Base-by-base conservation (phyloP, 2,888 invertebrate genomes). In the Mimachlamys varia region DNA sequence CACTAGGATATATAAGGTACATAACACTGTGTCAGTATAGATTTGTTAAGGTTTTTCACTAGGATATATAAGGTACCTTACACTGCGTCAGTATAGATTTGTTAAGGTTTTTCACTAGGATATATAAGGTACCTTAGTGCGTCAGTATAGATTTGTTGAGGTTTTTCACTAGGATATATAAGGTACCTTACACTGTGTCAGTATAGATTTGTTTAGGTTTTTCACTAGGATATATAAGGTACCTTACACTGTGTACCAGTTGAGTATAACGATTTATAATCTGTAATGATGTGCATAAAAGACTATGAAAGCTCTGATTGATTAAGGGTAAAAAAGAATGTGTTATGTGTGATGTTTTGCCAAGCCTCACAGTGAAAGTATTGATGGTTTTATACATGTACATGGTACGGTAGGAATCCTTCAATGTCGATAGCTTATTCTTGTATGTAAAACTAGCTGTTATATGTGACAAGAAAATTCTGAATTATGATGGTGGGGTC, bases 241-340 rank as follows among this genome's bases (percentile, higher is more conserved):
- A 62, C n/a, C 44, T 44, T 5, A 27, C 22, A 62, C n/a, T 10
- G 22, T 19, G 22, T 58, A 58, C 19, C 53, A 19, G 53, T 19
- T 12, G 53, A 58, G 58, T 22, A 50, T 58, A 76, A 33, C 27
- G 33, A 76, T 76, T 76, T 17, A 62, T 62, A 33, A 33, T 33
- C 76, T 15, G 76, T 76, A 76, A 76, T 76, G 76, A 76, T 33
- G 12, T 76, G 2, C 27, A 33, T 33, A 33, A 5, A 76, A 76
- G 22, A 33, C 76, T 76, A 33, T 76, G 76, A 76, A 33, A 76
- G 33, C 76, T 76, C 76, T 76, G 76, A 76, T 33, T 76, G 76
- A 33, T 76, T 27, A 10, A 76, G 33, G 76, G 4, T n/a, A n/a
- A 33, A 17, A 76, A 76, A 76, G 76, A 33, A 27, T 27, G 33